A percentile compares a stretch with the other conserved stretches of the same genome.
phyloP scores from a whole-genome alignment of 2,888 invertebrate genomes.

The Xylota sylvarum region DNA sequence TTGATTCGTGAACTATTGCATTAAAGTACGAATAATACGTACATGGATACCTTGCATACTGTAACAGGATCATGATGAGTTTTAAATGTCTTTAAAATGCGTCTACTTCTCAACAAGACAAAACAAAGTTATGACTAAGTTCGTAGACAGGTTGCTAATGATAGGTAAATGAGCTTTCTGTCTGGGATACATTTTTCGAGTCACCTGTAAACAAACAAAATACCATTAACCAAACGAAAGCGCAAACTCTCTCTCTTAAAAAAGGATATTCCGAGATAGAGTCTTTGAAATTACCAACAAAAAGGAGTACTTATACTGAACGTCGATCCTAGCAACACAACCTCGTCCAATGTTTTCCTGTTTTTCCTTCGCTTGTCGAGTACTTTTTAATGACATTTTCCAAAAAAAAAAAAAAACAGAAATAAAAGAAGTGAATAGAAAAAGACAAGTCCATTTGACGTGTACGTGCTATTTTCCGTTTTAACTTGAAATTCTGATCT shows the following conservation, averaged over 20 bases:
- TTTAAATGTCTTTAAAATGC: conserved; percentile 21
- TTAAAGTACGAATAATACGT: too few species aligned
- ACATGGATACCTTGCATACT: too few species aligned
- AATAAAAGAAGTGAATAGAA: conserved; percentile 21
- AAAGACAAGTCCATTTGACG: conserved; percentile 70
- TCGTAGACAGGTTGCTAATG: conserved; percentile 53
- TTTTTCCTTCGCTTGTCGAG: conserved; percentile 53
- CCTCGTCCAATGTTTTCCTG: conserved; percentile 57
- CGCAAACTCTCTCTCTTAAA: not conserved
- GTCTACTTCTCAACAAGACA: not conserved
- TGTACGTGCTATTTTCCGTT: conserved; percentile 73
- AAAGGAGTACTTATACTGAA: not conserved
- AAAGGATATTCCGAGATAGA: not conserved
- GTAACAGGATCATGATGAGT: conserved; percentile 33
- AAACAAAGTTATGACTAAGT: not conserved
- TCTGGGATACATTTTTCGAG: conserved; percentile 35
- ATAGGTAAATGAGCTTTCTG: conserved; percentile 57
- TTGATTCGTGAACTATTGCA: too few species aligned
- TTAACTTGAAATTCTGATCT: conserved; percentile 60
- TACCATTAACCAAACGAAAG: conserved; percentile 22
- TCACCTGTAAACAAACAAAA: not conserved
- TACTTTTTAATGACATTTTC: conserved; percentile 74
- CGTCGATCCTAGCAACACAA: conserved; percentile 22
- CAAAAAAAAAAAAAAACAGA: conserved; percentile 39
- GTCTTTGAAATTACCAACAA: conserved; percentile 12